These are phyloP conservation scores for Priocnemis perturbator DNA, from an alignment of 2,888 invertebrate genomes.

Conservation along the genomic window DNA sequence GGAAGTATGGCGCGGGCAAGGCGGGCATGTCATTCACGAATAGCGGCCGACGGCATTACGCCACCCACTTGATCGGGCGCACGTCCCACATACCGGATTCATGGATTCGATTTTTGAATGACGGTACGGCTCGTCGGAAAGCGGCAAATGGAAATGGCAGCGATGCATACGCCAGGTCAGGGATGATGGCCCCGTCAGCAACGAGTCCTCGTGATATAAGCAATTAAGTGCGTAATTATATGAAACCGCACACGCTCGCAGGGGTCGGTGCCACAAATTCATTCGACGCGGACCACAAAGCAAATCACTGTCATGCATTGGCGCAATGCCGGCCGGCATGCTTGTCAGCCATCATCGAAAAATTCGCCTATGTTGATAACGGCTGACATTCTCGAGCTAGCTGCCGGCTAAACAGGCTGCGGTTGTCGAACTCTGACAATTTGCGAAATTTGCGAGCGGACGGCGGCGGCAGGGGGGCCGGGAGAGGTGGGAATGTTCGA, in stretches of 20 bases:
- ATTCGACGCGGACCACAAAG: conserved; percentile 66
- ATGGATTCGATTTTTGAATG: too few species aligned
- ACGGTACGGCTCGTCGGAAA: too few species aligned
- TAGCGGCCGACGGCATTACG: too few species aligned
- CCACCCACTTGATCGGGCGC: too few species aligned
- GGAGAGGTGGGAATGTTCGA: background rate
- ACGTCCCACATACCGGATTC: too few species aligned
- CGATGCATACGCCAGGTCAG: conserved; percentile 33
- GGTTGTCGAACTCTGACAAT: conserved; percentile 5
- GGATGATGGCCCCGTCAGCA: conserved; percentile 52
- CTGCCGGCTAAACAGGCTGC: background rate
- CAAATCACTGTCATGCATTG: conserved; percentile 66
- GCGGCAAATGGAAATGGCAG: background rate
- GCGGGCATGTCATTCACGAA: too few species aligned
- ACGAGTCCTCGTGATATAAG: conserved; percentile 58
- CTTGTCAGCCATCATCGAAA: conserved; percentile 51
- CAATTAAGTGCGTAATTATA: conserved; percentile 70
- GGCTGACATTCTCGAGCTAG: conserved; percentile 14
- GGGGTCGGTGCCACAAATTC: conserved; percentile 57
- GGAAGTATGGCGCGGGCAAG: too few species aligned
- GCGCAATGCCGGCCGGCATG: conserved; percentile 21
- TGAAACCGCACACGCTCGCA: conserved; percentile 60
- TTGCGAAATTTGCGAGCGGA: background rate
- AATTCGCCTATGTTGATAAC: conserved; percentile 40
- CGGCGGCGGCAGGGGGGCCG: background rate